Base-by-base conservation (phyloP, 2,888 invertebrate genomes). In the Hydroisotoma schaefferi region DNA sequence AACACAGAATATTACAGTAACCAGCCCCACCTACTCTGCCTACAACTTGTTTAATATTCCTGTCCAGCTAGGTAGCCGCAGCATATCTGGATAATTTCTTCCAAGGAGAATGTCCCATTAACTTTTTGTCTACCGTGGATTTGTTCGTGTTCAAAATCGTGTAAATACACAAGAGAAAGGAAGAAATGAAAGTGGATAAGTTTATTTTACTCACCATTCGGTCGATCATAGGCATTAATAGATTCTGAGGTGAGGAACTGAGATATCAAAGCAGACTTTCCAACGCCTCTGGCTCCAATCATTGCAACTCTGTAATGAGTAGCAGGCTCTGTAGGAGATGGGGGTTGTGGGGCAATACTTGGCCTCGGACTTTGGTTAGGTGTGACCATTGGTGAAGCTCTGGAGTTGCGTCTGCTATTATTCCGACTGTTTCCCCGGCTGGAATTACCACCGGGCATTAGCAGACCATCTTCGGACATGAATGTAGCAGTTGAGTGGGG, bases 221-320 rank as follows among this genome's bases (percentile, higher is more conserved):
- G 90, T 74, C 90, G 84, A 74, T 94, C 93, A 76, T 94, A 94
- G 28, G 93, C 91, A 76, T 94, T 93, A 75, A 93, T 91, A 76
- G 91, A 91, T 76, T 94, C 94, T 72, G 91, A 92, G 60, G 94
- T 93, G 82, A 90, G 90, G 75, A 94, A 76, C 77, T 92, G 92
- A 74, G 87, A 87, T 76, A 90, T 84, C 8, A 92, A 82, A 0
- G 91, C 88, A 0, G 88, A 87, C 78, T 93, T 92, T 54, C 91
- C 92, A 38, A 90, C 90, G 0, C 88, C 88, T 4, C 85, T 83
- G 0, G 87, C 85, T 1, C 90, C 90, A 2, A 90, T 78, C 81
- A 90, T 85, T 43, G 87, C 87, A 10, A 93, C 90, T 10, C 79
- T 80, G 76, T 84, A 85, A 58, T 80, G 79, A 48, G 77, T 72